Percentiles rank a stretch among this genome's conserved stretches.
phyloP scores from a whole-genome alignment of 2,888 invertebrate genomes.

The Venustoraphidia nigricollis region DNA sequence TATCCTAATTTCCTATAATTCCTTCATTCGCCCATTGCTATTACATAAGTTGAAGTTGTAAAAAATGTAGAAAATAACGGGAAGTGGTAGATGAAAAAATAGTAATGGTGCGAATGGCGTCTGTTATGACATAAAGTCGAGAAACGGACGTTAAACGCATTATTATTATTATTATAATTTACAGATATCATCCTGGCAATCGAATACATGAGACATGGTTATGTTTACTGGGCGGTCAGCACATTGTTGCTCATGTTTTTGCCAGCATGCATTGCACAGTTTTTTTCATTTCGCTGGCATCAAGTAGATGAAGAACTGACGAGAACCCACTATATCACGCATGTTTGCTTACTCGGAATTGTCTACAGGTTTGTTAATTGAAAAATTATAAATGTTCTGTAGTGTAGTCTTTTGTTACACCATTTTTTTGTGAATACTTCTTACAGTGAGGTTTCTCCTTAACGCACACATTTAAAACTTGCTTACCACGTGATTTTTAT shows the following conservation, averaged over 20 bases:
- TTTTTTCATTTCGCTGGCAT: slow-evolving; percentile 44
- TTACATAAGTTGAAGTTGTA: too few species aligned
- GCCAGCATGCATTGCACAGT: slow-evolving; percentile 39
- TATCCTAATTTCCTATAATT: too few species aligned
- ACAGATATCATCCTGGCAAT: slow-evolving; percentile 39
- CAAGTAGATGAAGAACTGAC: slow-evolving; percentile 30
- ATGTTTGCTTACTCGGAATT: slow-evolving; percentile 36
- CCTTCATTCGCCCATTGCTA: too few species aligned
- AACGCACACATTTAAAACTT: too few species aligned
- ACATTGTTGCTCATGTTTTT: slow-evolving; percentile 36
- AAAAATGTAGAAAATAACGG: too few species aligned
- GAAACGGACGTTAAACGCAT: too few species aligned
- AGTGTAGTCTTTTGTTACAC: neutral
- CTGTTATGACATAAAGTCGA: too few species aligned
- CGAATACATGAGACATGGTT: slow-evolving; percentile 38
- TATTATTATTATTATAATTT: too few species aligned
- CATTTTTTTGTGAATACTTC: too few species aligned
- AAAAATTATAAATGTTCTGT: neutral
- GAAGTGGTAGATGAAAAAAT: too few species aligned
- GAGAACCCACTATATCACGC: slow-evolving; percentile 35
- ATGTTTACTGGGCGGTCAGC: slow-evolving; percentile 36
- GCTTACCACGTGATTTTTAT: slow-evolving; percentile 3
- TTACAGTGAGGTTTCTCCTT: neutral
- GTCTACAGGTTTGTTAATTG: slow-evolving; percentile 34
- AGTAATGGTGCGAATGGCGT: too few species aligned